A percentile compares a stretch with the other conserved stretches of the same genome.
Conservation (phyloP, 2,797 vertebrate species). For the Erethizon dorsatum region DNA sequence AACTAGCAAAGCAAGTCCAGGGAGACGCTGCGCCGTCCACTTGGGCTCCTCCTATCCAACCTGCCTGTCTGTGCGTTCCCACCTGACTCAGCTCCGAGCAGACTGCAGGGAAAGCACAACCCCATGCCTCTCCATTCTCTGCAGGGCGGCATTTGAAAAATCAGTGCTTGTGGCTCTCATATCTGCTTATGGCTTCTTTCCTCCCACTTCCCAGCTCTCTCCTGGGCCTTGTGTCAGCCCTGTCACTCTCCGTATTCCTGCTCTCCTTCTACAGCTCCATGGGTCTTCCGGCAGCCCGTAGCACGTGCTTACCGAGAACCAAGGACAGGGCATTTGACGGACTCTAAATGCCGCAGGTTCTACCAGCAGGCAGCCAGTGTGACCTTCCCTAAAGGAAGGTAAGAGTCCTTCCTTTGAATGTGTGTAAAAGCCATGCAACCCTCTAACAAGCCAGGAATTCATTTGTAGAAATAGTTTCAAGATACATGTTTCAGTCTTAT, state of each 20-base stretch:
- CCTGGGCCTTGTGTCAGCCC: neutral
- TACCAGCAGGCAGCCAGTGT: neutral
- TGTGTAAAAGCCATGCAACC: neutral
- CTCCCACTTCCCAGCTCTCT: neutral
- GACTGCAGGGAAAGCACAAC: neutral
- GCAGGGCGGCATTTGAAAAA: neutral
- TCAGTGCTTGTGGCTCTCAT: neutral
- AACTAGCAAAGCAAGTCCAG: neutral
- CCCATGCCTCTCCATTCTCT: neutral
- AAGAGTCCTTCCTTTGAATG: neutral
- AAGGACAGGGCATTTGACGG: neutral
- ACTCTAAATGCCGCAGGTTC: neutral
- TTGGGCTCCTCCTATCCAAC: neutral
- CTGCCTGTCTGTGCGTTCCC: slow-evolving; percentile 3
- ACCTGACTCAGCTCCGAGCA: neutral
- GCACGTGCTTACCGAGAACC: neutral
- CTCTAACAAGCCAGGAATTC: neutral
- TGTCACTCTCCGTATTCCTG: neutral
- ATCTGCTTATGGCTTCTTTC: neutral
- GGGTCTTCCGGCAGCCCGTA: neutral
- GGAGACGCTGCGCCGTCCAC: neutral
- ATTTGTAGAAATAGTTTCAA: slow-evolving; percentile 10
- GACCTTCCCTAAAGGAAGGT: neutral
- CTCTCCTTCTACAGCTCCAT: neutral
- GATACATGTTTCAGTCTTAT: neutral